phyloP scores from a whole-genome alignment of 2,888 invertebrate genomes.

The Spilarctia lutea region DNA sequence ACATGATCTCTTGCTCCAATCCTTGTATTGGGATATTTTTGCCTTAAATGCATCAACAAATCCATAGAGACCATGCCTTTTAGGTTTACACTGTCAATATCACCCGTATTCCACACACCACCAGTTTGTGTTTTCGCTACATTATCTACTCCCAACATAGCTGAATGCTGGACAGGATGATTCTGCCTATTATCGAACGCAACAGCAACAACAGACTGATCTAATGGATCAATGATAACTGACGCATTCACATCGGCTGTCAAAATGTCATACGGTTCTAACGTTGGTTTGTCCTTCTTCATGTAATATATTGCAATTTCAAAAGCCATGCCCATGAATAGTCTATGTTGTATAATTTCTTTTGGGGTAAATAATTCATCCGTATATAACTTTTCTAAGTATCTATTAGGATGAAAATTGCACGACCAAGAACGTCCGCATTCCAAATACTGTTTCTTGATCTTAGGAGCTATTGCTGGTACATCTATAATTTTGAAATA shows the following conservation, averaged over 20 bases:
- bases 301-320: conserved; percentile 79
- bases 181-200: conserved; percentile 85
- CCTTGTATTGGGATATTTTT: conserved; percentile 65
- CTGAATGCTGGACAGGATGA: conserved; percentile 93
- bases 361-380: conserved; percentile 86
- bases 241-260: conserved; percentile 60
- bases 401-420: conserved; percentile 93
- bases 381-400: conserved; percentile 89
- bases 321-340: conserved; percentile 87
- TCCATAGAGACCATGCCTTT: conserved; percentile 75
- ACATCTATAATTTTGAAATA: conserved; percentile 86
- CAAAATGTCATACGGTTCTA: conserved; percentile 41
- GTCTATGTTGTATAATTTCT: conserved; percentile 85
- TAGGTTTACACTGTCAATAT: conserved; percentile 31
- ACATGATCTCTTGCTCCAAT: conserved; percentile 81
- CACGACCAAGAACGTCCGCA: conserved; percentile 91
- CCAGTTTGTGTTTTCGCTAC: conserved; percentile 94
- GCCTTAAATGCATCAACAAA: conserved; percentile 67
- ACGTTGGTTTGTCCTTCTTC: conserved; percentile 25
- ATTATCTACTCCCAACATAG: conserved; percentile 94
- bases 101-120: conserved; percentile 87
- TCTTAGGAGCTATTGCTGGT: conserved; percentile 87
- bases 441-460: conserved; percentile 88
- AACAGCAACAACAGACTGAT: conserved; percentile 88
- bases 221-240: conserved; percentile 91